phyloP scores from a whole-genome alignment of 2,113 vertebrate species.

The Pterocles burchelli region DNA sequence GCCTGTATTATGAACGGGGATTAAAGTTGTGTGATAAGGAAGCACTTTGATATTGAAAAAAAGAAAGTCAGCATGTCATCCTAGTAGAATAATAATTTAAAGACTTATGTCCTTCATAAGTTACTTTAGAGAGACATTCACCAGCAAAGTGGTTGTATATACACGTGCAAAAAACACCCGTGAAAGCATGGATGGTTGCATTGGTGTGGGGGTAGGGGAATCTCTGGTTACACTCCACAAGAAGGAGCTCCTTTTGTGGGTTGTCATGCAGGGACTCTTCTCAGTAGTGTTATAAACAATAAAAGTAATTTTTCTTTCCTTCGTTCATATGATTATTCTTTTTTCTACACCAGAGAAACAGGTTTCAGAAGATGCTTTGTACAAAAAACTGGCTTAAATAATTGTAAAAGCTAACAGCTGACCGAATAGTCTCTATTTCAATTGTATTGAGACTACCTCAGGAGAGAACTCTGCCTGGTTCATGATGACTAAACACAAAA shows the following conservation, averaged over 20 bases:
- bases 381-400: background rate
- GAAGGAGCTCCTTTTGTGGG: background rate
- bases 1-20: background rate
- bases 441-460: background rate
- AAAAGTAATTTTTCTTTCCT: background rate
- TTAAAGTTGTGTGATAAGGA: background rate
- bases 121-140: background rate
- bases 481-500: background rate
- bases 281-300: background rate
- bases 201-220: background rate
- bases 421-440: background rate
- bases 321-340: background rate
- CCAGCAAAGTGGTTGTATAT: background rate
- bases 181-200: background rate
- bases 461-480: background rate
- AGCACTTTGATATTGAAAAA: background rate
- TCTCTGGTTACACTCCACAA: background rate
- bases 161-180: background rate
- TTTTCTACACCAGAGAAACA: background rate
- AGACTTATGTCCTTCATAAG: background rate
- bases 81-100: background rate
- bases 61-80: background rate
- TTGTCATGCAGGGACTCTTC: background rate
- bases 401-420: background rate
- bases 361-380: background rate